Base-by-base conservation (phyloP, 2,888 invertebrate species). In the Noctua fimbriata region DNA sequence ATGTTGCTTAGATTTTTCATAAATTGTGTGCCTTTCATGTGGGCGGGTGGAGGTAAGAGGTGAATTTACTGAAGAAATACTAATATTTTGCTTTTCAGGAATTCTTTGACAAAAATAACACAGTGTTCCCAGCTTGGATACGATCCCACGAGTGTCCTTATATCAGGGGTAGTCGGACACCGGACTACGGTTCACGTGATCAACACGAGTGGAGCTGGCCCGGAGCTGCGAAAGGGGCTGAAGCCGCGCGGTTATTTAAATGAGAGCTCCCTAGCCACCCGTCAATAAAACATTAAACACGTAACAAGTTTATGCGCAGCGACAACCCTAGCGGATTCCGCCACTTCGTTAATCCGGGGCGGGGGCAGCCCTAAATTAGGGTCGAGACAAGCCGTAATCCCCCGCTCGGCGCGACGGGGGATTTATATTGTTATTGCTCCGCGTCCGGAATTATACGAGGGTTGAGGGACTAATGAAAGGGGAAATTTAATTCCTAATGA, bases 401-500 rank as follows among this genome's bases (percentile, higher is more conserved):
- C 96, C 96, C 95, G 96, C 95, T 95, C 96, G 96, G 94, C 96
- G 96, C 96, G 96, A 96, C 96, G 96, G 97, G 97, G 97, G 97
- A 97, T 96, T 96, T 96, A 96, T 96, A 97, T 97, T 97, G 97
- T 97, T 96, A 97, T 97, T 97, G 96, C 96, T 96, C 95, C 94
- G 96, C 95, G 96, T 97, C 96, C 97, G 96, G 97, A 96, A 96
- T 96, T 96, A 96, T 96, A 96, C 96, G 97, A 97, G 96, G 97
- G 96, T 96, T 96, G 96, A 96, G 97, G 96, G 97, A 97, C 97
- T 97, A 97, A 97, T 97, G 96, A 97, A 97, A 97, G 96, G 96
- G 97, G 96, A 97, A 96, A 97, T 97, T 97, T 97, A 97, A 97
- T 96, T 96, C 97, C 96, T 97, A 97, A 97, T 97, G 97, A 97